Conservation (phyloP, 2,797 vertebrate genomes). For the Eulemur rubriventer region DNA sequence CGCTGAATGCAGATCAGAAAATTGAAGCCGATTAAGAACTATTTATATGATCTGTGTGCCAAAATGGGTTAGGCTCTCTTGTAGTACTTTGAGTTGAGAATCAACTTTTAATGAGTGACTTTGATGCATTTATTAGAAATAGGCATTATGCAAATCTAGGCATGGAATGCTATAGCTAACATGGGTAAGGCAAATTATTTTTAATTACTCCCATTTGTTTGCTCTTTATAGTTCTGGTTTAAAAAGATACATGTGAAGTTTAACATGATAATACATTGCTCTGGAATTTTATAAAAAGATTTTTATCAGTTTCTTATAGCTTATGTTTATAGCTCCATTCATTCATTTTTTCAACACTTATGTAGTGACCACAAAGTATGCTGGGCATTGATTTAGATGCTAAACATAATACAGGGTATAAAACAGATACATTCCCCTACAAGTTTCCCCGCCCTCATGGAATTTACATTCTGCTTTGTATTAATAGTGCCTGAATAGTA, state of each 20-base stretch:
- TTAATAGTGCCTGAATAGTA: neutral
- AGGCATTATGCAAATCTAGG: neutral
- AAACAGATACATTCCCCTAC: neutral
- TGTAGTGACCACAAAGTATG: neutral
- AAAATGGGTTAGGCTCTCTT: neutral
- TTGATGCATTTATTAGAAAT: neutral
- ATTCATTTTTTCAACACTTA: neutral
- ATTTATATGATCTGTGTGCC: neutral
- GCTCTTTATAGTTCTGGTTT: neutral
- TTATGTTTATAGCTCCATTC: neutral
- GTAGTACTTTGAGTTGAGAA: neutral
- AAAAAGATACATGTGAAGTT: neutral
- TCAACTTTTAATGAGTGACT: neutral
- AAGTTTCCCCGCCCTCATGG: neutral
- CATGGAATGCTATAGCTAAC: neutral
- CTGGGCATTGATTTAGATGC: neutral
- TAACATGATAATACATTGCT: neutral
- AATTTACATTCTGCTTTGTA: neutral
- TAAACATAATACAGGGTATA: neutral
- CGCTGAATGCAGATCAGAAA: slow-evolving; percentile 34
- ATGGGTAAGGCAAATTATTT: neutral
- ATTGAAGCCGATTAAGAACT: neutral
- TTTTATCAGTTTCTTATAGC: neutral
- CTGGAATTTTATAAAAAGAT: neutral
- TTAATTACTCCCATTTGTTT: neutral